Base-by-base conservation (phyloP, 2,888 invertebrate genomes). In the Smittia sp. region DNA sequence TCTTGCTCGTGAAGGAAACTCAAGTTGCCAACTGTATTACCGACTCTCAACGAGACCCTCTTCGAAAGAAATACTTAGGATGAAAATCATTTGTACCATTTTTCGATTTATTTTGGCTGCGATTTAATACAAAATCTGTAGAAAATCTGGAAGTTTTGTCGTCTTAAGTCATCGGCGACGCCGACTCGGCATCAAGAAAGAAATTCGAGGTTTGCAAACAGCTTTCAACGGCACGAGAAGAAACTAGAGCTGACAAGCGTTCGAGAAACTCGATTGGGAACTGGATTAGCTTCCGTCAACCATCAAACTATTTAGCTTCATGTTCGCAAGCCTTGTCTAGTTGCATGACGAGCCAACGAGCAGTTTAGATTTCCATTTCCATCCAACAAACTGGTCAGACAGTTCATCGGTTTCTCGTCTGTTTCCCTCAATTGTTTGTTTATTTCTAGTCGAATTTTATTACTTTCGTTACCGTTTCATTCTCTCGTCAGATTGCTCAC, bases 391-490 rank as follows among this genome's bases (percentile, higher is more conserved):
- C n/a, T n/a, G n/a, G n/a, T n/a, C n/a, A n/a, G n/a, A n/a, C n/a
- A n/a, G n/a, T n/a, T n/a, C n/a, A n/a, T n/a, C n/a, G n/a, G n/a
- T n/a, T n/a, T n/a, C n/a, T n/a, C n/a, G n/a, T n/a, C n/a, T n/a
- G 11, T 63, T 63, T 24, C 24, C 27, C 15, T 63, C 9, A 3
- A 63, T 27, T 6, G 11, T 11, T 63, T 27, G 4, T 24, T 58
- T 20, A 63, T 27, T 63, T 58, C 22, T 58, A 22, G 22, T 58
- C 22, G 15, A 46, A 46, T 58, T 46, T 24, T 63, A 63, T 63
- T 63, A 63, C 63, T 63, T 63, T 63, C 20, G 9, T 63, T 27
- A 25, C 25, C 25, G 63, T 27, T 63, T 27, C 24, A 3, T 46
- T 46, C 11, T 46, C 46, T 46, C 46, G 2, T n/a, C 46, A 46